Evolutionary conservation across 92 coral and sea anemone species (phyloP), one percentile per base, ranked within the genome.

Genomic region (Plumapathes pennacea): DNA sequence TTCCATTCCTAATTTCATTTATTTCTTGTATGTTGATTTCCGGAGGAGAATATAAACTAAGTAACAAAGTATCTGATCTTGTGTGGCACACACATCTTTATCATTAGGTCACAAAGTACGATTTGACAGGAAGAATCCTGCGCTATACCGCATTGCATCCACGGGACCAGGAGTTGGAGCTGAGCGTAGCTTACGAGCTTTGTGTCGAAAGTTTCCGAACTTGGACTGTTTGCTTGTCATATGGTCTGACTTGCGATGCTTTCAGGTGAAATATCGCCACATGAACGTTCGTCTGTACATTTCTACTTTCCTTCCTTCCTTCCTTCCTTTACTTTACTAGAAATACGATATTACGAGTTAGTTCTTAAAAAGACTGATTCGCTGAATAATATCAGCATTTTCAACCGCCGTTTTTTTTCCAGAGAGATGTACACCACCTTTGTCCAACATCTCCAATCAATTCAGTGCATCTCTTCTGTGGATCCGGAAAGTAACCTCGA

Each of bases 231-330:
- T 88, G 96, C 53, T 50, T 94, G 6, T 65, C 78, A 53, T 94
- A 94, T 74, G 99, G 99, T 18, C 60, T 94, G 14, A 88, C 96
- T 2, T 88, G 99, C 74, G 85, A 69, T 28, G 78, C 71, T 10
- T 76, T 94, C 29, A 88, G 96, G 98, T 92, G 62, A 24, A 50
- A 21, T 39, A 25, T 1, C 9, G n/a, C 8, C 40, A 7, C 40
- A 36, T 36, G 9, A 36, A 36, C n/a, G 8, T 8, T 8, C 40
- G n/a, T n/a, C n/a, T n/a, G n/a, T n/a, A n/a, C n/a, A n/a, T n/a
- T n/a, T n/a, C n/a, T n/a, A n/a, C n/a, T n/a, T n/a, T n/a, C n/a
- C n/a, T n/a, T n/a, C 8, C 30, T 14, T 5, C 4, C 27, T 19
- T 48, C 24, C 17, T 1, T 32, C 13, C 5, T 3, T 27, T 32